A percentile compares a stretch with the other conserved stretches of the same genome.
Evolutionary conservation across 2,888 invertebrate species (phyloP).

Genomic region (Drosophila prostipennis): DNA sequence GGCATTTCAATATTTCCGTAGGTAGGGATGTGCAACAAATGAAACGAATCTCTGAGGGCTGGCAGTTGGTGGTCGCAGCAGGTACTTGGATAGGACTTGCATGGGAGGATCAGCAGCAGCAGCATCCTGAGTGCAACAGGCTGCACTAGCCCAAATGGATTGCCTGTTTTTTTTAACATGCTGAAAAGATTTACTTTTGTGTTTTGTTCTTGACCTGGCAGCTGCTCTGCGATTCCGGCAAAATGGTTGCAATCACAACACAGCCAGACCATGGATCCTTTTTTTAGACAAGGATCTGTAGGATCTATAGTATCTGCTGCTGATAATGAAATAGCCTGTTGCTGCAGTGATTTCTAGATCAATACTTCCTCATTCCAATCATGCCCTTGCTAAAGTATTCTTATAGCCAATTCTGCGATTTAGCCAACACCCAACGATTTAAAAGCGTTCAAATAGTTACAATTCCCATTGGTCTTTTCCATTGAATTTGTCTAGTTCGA

Average conservation of each 20-base stretch:
- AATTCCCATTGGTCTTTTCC: slow-evolving; percentile 48
- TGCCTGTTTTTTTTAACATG: slow-evolving; percentile 69
- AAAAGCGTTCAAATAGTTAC: slow-evolving; percentile 63
- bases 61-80: slow-evolving; percentile 71
- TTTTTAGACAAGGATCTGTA: slow-evolving; percentile 5
- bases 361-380: slow-evolving; percentile 14
- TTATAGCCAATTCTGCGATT: slow-evolving; percentile 43
- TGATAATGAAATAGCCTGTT: slow-evolving; percentile 5
- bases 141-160: slow-evolving; percentile 60
- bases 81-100: slow-evolving; percentile 49
- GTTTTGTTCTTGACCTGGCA: slow-evolving; percentile 36
- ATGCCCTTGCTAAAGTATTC: slow-evolving; percentile 6
- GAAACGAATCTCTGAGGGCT: slow-evolving; percentile 64
- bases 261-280: slow-evolving; percentile 17
- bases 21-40: slow-evolving; percentile 55
- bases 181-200: slow-evolving; percentile 73
- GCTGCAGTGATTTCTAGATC: background rate
- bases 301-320: slow-evolving; percentile 4
- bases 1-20: background rate
- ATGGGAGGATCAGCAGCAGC: slow-evolving; percentile 31
- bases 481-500: slow-evolving; percentile 46
- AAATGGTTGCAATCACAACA: slow-evolving; percentile 73
- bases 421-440: slow-evolving; percentile 57
- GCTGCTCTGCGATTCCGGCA: slow-evolving; percentile 50
- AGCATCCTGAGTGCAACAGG: slow-evolving; percentile 65